These are phyloP conservation scores for Melanocharis versteri DNA, from an alignment of 2,113 vertebrate species.

Conservation along the genomic window DNA sequence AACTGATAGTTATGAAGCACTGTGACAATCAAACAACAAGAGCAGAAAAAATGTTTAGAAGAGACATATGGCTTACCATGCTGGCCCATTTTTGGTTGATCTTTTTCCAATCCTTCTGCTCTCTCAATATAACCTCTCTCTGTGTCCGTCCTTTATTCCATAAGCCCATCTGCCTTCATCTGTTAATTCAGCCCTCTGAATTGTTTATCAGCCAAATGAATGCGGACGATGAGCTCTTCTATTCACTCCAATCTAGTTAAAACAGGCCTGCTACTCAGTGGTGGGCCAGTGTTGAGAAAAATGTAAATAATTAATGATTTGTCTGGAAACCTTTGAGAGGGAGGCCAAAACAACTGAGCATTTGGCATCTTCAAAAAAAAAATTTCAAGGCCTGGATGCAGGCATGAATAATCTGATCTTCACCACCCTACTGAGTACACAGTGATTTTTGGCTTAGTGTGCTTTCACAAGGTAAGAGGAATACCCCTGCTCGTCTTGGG, in stretches of 20 bases:
- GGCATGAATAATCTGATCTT: neutral
- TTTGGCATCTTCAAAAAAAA: neutral
- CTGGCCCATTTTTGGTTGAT: conserved; percentile 63
- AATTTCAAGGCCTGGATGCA: neutral
- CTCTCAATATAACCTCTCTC: conserved; percentile 39
- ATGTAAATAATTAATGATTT: neutral
- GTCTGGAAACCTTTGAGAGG: neutral
- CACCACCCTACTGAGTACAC: neutral
- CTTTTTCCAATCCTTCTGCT: conserved; percentile 63
- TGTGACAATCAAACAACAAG: conserved; percentile 34
- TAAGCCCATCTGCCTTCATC: conserved; percentile 63
- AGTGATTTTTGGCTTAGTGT: neutral
- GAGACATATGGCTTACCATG: conserved; percentile 60
- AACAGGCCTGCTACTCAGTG: neutral
- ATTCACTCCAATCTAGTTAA: neutral
- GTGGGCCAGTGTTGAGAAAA: neutral
- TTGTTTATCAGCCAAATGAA: conserved; percentile 29
- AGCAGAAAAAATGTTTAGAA: conserved; percentile 50
- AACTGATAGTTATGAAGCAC: neutral
- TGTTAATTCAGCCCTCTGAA: conserved; percentile 45
- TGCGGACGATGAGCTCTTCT: neutral
- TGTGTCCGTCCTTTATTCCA: conserved; percentile 9
- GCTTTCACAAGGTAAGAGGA: neutral
- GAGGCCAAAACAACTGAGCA: neutral
- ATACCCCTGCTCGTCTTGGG: neutral